Percentiles rank a stretch among this genome's conserved stretches.
Evolutionary conservation across 1,140 invertebrate species (phyloP).

Genomic region (Drosophila lacertosa): DNA sequence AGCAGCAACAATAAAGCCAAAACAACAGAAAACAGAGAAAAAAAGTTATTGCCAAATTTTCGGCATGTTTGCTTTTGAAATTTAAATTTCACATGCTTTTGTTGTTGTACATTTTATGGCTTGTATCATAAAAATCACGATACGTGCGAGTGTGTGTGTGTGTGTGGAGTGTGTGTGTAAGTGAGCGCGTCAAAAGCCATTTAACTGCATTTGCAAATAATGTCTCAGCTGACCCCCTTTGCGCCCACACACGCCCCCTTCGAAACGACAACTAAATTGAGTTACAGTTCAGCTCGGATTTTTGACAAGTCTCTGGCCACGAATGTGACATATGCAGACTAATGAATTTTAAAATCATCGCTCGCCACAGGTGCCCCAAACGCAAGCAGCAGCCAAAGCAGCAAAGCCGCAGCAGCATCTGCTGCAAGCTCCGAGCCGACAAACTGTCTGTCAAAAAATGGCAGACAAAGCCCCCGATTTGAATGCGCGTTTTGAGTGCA

Average conservation of each 20-base stretch:
- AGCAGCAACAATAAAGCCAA: slow-evolving; percentile 48
- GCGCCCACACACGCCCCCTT: not conserved
- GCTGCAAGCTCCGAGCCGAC: slow-evolving; percentile 49
- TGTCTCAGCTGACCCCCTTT: slow-evolving; percentile 8
- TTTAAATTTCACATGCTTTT: slow-evolving; percentile 74
- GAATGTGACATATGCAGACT: slow-evolving; percentile 81
- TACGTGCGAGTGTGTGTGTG: slow-evolving; percentile 4
- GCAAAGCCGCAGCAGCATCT: slow-evolving; percentile 12
- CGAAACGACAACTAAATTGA: slow-evolving; percentile 82
- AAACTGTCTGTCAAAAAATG: slow-evolving; percentile 82
- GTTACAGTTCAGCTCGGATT: slow-evolving; percentile 53
- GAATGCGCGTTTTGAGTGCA: slow-evolving; percentile 71
- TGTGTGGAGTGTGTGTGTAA: slow-evolving; percentile 22
- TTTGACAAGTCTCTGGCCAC: slow-evolving; percentile 60
- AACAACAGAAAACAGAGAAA: slow-evolving; percentile 27
- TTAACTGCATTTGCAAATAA: slow-evolving; percentile 65
- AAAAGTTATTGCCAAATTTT: slow-evolving; percentile 79
- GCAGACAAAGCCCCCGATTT: slow-evolving; percentile 57
- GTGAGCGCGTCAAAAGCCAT: slow-evolving; percentile 55
- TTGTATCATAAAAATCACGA: slow-evolving; percentile 69
- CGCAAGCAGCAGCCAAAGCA: not conserved
- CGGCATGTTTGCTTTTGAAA: slow-evolving; percentile 83
- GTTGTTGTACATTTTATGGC: slow-evolving; percentile 66
- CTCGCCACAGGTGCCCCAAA: slow-evolving; percentile 75
- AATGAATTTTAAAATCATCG: slow-evolving; percentile 84